Base-by-base conservation (phyloP, 2,113 vertebrate genomes). In the Lagopus muta region DNA sequence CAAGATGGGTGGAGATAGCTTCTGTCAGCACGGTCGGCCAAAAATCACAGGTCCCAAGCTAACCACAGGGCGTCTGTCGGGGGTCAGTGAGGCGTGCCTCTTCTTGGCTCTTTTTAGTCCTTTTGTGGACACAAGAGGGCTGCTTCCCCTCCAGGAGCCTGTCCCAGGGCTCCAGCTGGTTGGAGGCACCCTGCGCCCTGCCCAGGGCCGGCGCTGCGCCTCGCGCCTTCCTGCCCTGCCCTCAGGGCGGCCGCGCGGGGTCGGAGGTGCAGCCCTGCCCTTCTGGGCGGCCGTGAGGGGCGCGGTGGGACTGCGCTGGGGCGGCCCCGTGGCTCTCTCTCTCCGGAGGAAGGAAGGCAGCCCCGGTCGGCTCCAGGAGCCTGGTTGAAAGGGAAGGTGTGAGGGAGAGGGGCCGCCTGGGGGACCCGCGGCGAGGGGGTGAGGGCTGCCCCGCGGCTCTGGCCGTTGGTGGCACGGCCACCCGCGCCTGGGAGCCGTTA, bases 11-110 rank as follows among this genome's bases (percentile, higher is more conserved):
- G 22, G 55, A 71, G 32, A 30, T 27, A 28, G 52, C 25, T n/a
- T 7, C 9, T 13, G 22, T 50, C 48, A 50, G 52, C 6, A 8
- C 10, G 5, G 8, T 4, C 2, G 0, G 38, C 13, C 27, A 11
- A 7, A 16, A 8, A 57, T n/a, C 1, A 30, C 18, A 8, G 30
- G 24, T 11, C 7, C 28, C 38, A 10, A 42, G n/a, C 32, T 34
- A 24, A 1, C 25, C 0, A 0, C 11, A 58, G 45, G 25, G 6
- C 21, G 5, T 27, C 8, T 32, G 55, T 10, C 0, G 4, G 27
- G 34, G 42, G 28, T 45, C 7, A 5, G 22, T 3, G 9, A 32
- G 24, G 61, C 18, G 8, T 0, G 1, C 13, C 0, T 11, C 32
- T 5, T 2, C 22, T 20, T 1, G 40, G 43, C 17, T 0, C 34